A percentile compares a stretch with the other conserved stretches of the same genome.
Evolutionary conservation across 2,888 invertebrate species (phyloP).

Genomic region (Suillia variegata): DNA sequence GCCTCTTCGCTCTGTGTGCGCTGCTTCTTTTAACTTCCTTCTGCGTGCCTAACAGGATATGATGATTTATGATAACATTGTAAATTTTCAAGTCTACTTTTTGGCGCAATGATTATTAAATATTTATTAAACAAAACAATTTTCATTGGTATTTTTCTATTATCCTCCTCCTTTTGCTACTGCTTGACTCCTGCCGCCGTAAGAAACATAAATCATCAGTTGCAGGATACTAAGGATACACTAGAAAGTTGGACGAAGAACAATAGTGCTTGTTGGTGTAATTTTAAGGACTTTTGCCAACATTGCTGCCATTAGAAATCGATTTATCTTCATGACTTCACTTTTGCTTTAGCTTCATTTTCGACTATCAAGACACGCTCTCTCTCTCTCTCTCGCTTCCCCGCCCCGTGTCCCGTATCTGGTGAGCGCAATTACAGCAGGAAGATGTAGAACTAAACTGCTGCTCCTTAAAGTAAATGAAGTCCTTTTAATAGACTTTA

Average conservation of each 20-base stretch:
- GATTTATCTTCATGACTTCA: slow-evolving; percentile 49
- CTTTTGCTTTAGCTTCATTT: no score
- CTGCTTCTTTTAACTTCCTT: background rate
- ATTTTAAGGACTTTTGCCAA: slow-evolving; percentile 23
- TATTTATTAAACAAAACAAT: slow-evolving; percentile 17
- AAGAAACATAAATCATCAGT: slow-evolving; percentile 14
- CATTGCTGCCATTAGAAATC: slow-evolving; percentile 50
- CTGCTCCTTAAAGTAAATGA: slow-evolving; percentile 15
- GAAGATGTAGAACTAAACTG: background rate
- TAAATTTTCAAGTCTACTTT: slow-evolving; percentile 5
- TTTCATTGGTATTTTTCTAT: slow-evolving; percentile 12
- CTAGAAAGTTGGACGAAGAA: background rate
- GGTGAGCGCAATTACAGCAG: slow-evolving; percentile 7
- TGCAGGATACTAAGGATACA: background rate
- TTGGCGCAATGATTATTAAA: slow-evolving; percentile 17
- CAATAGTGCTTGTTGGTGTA: background rate
- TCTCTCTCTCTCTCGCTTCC: slow-evolving; percentile 11
- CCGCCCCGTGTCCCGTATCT: slow-evolving; percentile 38
- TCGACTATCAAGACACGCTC: background rate
- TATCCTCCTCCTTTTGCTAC: background rate
- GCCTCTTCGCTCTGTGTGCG: background rate
- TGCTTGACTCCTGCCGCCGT: background rate
- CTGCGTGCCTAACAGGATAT: background rate
- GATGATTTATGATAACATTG: slow-evolving; percentile 15
- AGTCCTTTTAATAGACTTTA: slow-evolving; percentile 9